These are phyloP conservation scores for Mimumesa dahlbomi DNA, from an alignment of 2,888 invertebrate genomes.

Conservation along the genomic window DNA sequence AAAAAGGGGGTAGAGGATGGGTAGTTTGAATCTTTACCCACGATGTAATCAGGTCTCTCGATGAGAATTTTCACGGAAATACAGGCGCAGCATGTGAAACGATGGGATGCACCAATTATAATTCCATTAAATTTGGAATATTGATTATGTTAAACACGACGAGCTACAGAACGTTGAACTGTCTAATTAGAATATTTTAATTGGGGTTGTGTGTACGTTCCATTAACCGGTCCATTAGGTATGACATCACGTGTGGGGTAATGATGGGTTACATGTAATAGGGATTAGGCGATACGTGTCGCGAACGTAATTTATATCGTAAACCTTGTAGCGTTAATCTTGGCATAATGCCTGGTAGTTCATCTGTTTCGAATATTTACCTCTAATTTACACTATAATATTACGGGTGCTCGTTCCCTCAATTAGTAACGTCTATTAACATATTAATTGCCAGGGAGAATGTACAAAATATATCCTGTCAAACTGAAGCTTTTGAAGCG, in stretches of 20 bases:
- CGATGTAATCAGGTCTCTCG: no score
- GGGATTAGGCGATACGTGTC: constrained; percentile 37
- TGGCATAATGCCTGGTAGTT: constrained; percentile 4
- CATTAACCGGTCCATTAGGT: constrained; percentile 36
- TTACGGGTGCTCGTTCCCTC: no score
- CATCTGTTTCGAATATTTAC: neutral
- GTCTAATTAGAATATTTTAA: constrained; percentile 41
- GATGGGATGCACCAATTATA: neutral
- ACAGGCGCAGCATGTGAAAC: no score
- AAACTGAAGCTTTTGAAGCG: no score
- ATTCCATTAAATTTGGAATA: neutral
- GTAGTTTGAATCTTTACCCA: no score
- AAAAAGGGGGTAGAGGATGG: no score
- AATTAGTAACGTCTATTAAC: no score
- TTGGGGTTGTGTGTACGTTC: constrained; percentile 18
- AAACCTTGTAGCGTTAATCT: constrained; percentile 32
- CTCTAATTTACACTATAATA: neutral
- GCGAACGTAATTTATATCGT: constrained; percentile 22
- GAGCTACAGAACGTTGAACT: neutral
- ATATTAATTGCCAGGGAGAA: no score
- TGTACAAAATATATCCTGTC: no score
- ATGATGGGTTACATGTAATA: constrained; percentile 34
- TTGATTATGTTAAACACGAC: constrained; percentile 1
- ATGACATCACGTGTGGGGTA: constrained; percentile 11
- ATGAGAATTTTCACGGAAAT: no score